Evolutionary conservation across 2,888 invertebrate genomes (phyloP).

Genomic region (Frankliniella intonsa): DNA sequence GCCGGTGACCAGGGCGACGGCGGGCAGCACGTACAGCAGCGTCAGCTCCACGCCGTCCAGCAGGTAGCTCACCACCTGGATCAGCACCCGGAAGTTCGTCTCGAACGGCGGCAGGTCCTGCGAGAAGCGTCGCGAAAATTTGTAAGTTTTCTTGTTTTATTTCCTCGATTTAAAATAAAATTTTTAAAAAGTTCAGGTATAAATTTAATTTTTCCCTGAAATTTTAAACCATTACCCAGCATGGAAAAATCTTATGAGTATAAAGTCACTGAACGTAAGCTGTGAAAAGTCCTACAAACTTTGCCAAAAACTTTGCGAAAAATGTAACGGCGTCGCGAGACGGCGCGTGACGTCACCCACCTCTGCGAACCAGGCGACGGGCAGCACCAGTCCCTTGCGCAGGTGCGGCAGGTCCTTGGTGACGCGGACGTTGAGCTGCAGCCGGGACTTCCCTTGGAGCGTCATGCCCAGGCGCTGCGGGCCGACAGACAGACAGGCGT

Average conservation of each 20-base stretch:
- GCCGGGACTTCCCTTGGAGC: conserved; percentile 38
- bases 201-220: too few relatives aligned
- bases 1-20: background rate
- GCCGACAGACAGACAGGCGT: background rate
- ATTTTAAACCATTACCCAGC: too few relatives aligned
- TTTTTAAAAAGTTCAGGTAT: too few relatives aligned
- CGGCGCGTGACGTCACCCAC: conserved; percentile 32
- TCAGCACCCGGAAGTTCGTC: background rate
- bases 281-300: too few relatives aligned
- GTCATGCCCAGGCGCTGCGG: conserved; percentile 37
- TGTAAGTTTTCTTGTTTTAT: too few relatives aligned
- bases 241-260: too few relatives aligned
- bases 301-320: too few relatives aligned
- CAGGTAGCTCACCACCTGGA: background rate
- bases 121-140: background rate
- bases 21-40: conserved; percentile 15
- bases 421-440: conserved; percentile 40
- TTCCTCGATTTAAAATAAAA: too few relatives aligned
- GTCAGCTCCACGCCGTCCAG: background rate
- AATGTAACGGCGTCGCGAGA: too few relatives aligned
- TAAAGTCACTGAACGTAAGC: too few relatives aligned
- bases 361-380: conserved; percentile 37
- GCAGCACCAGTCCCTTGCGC: conserved; percentile 35
- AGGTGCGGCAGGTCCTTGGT: conserved; percentile 32
- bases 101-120: conserved; percentile 7